A percentile compares a stretch with the other conserved stretches of the same genome.
phyloP scores from a whole-genome alignment of 1,140 invertebrate species.

The Delia radicum region DNA sequence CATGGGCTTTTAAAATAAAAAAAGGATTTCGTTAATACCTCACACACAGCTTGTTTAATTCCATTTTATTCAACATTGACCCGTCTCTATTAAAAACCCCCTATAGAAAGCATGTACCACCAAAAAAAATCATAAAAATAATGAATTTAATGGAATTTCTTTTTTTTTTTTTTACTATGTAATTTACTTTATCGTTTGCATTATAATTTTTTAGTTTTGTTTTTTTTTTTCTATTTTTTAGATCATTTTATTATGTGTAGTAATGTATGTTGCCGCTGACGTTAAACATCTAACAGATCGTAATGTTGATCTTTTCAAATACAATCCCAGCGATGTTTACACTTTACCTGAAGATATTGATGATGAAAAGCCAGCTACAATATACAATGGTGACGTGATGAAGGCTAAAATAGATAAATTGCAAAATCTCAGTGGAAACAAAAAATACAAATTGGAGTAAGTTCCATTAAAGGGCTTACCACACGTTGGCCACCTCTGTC shows the following conservation, averaged over 20 bases:
- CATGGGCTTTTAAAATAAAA: too few species aligned
- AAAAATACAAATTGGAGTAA: conserved; percentile 53
- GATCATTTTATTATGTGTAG: conserved; percentile 42
- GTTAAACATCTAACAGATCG: conserved; percentile 47
- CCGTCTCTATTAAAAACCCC: too few species aligned
- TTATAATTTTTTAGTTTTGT: not conserved
- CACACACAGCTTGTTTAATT: too few species aligned
- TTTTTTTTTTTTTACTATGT: too few species aligned
- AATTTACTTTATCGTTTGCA: too few species aligned
- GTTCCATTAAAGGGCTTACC: conserved; percentile 22
- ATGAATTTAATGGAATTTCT: too few species aligned
- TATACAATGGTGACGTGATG: conserved; percentile 48
- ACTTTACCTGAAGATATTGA: conserved; percentile 53
- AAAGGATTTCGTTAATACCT: too few species aligned
- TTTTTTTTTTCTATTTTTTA: conserved; percentile 14
- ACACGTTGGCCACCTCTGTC: not conserved
- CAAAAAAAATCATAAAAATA: too few species aligned
- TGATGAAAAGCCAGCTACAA: conserved; percentile 52
- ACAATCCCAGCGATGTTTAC: conserved; percentile 49
- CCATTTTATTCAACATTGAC: too few species aligned
- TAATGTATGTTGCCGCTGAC: conserved; percentile 41
- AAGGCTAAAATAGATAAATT: conserved; percentile 50
- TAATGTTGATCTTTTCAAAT: conserved; percentile 52
- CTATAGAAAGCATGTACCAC: too few species aligned
- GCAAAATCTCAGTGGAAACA: conserved; percentile 46